phyloP scores from a whole-genome alignment of 2,888 invertebrate species.

The Parnassius orleans region DNA sequence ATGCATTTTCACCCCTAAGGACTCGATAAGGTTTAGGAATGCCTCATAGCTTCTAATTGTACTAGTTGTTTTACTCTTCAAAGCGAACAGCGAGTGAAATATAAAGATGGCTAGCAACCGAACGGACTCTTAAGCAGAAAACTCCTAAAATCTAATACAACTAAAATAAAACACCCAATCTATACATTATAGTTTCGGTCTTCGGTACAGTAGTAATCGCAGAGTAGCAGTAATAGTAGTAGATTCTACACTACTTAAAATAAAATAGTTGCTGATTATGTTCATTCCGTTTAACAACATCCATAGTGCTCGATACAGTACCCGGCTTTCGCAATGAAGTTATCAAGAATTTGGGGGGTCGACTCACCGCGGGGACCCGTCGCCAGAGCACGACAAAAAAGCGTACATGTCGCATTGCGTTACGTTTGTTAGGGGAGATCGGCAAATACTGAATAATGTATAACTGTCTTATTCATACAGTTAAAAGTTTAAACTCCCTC shows the following conservation, averaged over 20 bases:
- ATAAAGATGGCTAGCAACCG: no score
- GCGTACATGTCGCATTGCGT: slow-evolving; percentile 56
- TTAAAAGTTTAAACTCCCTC: slow-evolving; percentile 73
- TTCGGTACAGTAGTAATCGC: no score
- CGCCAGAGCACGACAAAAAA: slow-evolving; percentile 52
- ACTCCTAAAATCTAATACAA: no score
- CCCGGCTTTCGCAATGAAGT: slow-evolving; percentile 68
- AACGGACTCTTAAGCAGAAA: no score
- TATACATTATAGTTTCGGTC: no score
- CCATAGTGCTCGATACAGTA: slow-evolving; percentile 33
- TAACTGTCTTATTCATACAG: slow-evolving; percentile 62
- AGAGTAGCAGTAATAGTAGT: no score
- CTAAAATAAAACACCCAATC: no score
- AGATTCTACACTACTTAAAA: not conserved
- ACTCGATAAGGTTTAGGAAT: no score
- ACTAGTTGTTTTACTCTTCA: no score
- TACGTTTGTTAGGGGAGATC: slow-evolving; percentile 54
- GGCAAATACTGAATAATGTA: slow-evolving; percentile 71
- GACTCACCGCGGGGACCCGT: slow-evolving; percentile 47
- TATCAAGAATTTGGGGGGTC: slow-evolving; percentile 66
- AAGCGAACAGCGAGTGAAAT: no score
- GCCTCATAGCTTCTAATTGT: no score
- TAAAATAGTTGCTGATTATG: slow-evolving; percentile 37
- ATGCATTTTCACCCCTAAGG: no score
- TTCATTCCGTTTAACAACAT: slow-evolving; percentile 48